Conservation (phyloP, 1,140 invertebrate genomes). For the Pissodes strobi region DNA sequence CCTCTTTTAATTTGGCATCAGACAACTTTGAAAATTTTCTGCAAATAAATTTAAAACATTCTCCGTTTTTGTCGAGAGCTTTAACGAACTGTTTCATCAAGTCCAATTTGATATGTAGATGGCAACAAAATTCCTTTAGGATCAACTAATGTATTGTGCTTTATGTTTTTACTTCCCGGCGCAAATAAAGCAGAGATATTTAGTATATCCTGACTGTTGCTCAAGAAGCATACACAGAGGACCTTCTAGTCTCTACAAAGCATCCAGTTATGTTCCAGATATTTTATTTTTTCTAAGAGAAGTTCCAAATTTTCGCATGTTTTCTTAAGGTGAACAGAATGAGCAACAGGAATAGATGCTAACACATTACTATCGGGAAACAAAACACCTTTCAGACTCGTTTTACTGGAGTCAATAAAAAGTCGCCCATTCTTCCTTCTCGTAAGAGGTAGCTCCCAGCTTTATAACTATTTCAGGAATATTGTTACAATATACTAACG, state of each 20-base stretch:
- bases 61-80: no score
- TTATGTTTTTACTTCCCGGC: no score
- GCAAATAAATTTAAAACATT: no score
- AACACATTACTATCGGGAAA: conserved; percentile 40
- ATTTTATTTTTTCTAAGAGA: no score
- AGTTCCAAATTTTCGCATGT: no score
- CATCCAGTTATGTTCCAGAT: conserved; percentile 27
- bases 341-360: conserved; percentile 37
- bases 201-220: no score
- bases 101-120: conserved; percentile 55
- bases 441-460: no score
- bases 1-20: no score
- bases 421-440: conserved; percentile 39
- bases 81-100: no score
- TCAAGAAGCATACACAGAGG: conserved; percentile 20
- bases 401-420: no score
- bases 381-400: conserved; percentile 44
- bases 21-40: no score
- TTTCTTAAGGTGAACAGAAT: conserved; percentile 42
- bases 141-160: conserved; percentile 48
- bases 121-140: conserved; percentile 48
- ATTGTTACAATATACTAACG: no score
- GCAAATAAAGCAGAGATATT: conserved; percentile 54
- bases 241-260: conserved; percentile 35
- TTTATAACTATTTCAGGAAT: conserved; percentile 36